Evolutionary conservation across 2,797 vertebrate species (phyloP), one percentile per base, ranked within the genome.

Genomic region (Oryzias dopingdopingensis): DNA sequence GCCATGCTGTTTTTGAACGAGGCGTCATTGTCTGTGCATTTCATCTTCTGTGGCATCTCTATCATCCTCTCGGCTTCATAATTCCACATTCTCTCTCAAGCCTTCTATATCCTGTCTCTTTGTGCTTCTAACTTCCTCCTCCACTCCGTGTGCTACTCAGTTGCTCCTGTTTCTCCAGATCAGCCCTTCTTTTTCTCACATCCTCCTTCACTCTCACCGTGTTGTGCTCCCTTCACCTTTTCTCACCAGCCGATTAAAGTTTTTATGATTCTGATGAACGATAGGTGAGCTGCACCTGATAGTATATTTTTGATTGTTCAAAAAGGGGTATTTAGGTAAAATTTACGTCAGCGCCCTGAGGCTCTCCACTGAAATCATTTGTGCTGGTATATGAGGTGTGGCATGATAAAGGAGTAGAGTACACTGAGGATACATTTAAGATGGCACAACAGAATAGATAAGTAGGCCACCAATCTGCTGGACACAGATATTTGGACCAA

Each of bases 261-360:
- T 88, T 91, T 88, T 57, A 86, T 89, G 81, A 81, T 73, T 68
- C 53, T 76, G 62, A 80, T 92, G 72, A 92, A 90, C 89, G 76
- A 88, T 89, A 84, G 81, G 88, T 90, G 82, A 86, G 80, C 62
- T 66, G 43, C 80, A 76, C 69, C 84, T 77, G 71, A 87, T 88
- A 79, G 79, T 59, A 65, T 56, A 75, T 75, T 37, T 77, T 62
- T 67, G 22, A 69, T 63, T 65, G 68, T 56, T 55, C 56, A 61
- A 78, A 74, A 17, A 44, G 48, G 40, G 68, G 29, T 42, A 56
- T 62, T 59, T 50, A 24, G 20, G 55, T 52, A 68, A 17, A 62
- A 48, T 37, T 62, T 63, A 48, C 41, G 26, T 6, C 26, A 29
- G 26, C 5, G 45, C 45, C 56, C 24, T 13, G n/a, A 51, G 64